Percentiles rank a stretch among this genome's conserved stretches.
Conservation (phyloP, 1,140 invertebrate genomes). For the Tetragnatha versicolor region DNA sequence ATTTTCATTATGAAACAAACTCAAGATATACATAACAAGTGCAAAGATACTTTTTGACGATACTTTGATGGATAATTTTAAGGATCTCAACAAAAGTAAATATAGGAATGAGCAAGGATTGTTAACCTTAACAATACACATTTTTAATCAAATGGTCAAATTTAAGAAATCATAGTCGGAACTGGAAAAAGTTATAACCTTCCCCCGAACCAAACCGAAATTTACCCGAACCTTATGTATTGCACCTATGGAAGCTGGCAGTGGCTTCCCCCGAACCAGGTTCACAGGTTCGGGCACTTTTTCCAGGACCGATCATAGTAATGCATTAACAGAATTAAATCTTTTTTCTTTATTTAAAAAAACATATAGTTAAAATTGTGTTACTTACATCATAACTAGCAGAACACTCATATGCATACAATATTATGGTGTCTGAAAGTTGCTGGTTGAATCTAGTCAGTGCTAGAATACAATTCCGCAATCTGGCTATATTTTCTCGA, state of each 20-base stretch:
- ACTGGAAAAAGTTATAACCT: not conserved
- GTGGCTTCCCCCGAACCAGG: no score
- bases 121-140: no score
- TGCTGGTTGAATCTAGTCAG: slow-evolving; percentile 85
- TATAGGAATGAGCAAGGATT: no score
- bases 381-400: slow-evolving; percentile 75
- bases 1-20: no score
- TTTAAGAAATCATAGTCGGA: no score
- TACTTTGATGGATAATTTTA: no score
- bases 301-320: not conserved
- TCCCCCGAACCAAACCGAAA: not conserved
- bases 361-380: not conserved
- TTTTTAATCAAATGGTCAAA: no score
- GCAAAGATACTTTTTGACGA: no score
- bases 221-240: not conserved
- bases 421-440: slow-evolving; percentile 90
- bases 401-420: slow-evolving; percentile 90
- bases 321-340: not conserved
- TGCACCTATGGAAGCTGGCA: not conserved
- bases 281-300: no score
- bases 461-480: slow-evolving; percentile 88
- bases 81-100: no score
- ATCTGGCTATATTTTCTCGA: slow-evolving; percentile 81
- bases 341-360: not conserved
- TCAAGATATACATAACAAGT: no score